Base-by-base conservation (phyloP, 92 coral and sea anemone species). In the Zoanthus gigantus region DNA sequence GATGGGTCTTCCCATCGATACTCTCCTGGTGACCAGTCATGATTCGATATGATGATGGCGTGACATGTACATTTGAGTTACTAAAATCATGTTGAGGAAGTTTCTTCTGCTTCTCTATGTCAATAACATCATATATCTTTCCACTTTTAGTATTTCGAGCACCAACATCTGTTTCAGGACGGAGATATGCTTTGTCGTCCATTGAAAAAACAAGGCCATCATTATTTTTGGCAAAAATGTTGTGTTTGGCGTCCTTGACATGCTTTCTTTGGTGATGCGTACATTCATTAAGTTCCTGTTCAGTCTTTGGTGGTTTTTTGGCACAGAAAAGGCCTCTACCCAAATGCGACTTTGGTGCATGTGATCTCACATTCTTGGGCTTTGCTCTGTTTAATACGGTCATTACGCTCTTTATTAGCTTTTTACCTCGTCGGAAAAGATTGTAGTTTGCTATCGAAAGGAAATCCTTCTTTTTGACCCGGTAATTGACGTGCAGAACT, bases 81-180 rank as follows among this genome's bases (percentile, higher is more conserved):
- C 87, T 83, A 46, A 92, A 92, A 46, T 92, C 94, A 74, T 92
- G 94, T 73, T 92, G 92, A n/a, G 86, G 90, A 29, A 92, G 92
- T 42, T 72, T 80, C 82, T 90, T 92, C 28, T 82, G 89, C 74
- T 68, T 79, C 4, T 65, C 81, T 72, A 75, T 9, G 66, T 92
- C 89, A 29, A 18, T 2, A 9, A 92, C 95, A 87, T 89, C 92
- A 82, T 82, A 83, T 11, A 87, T 82, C 47, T 30, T 61, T 60
- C 87, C 92, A 67, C 87, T 7, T 78, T 83, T 90, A 4, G 28
- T 57, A 77, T 84, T 52, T 8, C 86, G 37, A 10, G 83, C 63
- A 8, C 94, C 94, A 76, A 92, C 91, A 46, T 52, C 65, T n/a
- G 63, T 76, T 5, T 34, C 37, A 15, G 52, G 78, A 47, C 56